Percentiles rank a stretch among this genome's conserved stretches.
Evolutionary conservation across 2,113 vertebrate species (phyloP).

Genomic region (Grantiella picta): DNA sequence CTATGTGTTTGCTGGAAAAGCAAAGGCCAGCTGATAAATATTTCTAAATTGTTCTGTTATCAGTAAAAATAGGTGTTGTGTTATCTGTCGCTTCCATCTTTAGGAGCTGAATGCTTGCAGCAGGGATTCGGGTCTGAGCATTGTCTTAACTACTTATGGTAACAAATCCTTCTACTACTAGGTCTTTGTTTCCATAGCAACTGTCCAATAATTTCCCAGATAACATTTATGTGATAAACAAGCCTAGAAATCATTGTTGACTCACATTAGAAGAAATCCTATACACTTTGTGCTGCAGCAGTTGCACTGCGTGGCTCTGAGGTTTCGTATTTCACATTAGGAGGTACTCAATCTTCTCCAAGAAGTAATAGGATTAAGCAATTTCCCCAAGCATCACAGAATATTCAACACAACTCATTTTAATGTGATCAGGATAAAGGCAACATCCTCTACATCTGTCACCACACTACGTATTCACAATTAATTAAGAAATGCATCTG

Average conservation of each 20-base stretch:
- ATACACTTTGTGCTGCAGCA: slow-evolving; percentile 17
- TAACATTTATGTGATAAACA: slow-evolving; percentile 71
- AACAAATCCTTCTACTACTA: slow-evolving; percentile 46
- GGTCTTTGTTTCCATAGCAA: slow-evolving; percentile 61
- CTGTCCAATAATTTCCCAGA: slow-evolving; percentile 66
- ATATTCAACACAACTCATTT: slow-evolving; percentile 61
- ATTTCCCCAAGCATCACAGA: slow-evolving; percentile 57
- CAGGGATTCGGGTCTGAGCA: slow-evolving; percentile 17
- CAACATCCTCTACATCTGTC: slow-evolving; percentile 44
- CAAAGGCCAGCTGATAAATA: slow-evolving; percentile 31
- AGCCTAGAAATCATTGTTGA: slow-evolving; percentile 65
- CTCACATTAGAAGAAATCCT: slow-evolving; percentile 50
- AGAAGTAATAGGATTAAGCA: slow-evolving; percentile 63
- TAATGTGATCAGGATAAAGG: slow-evolving; percentile 56
- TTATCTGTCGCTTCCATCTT: slow-evolving; percentile 62
- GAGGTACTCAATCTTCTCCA: slow-evolving; percentile 46
- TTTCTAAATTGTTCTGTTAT: slow-evolving; percentile 60
- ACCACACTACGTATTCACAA: slow-evolving; percentile 7
- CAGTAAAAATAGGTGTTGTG: slow-evolving; percentile 23
- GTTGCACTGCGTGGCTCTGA: slow-evolving; percentile 14
- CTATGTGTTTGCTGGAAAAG: not conserved
- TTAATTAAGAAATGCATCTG: slow-evolving; percentile 62
- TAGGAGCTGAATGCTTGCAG: slow-evolving; percentile 37
- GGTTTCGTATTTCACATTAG: slow-evolving; percentile 56
- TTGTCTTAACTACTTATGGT: slow-evolving; percentile 58